Evolutionary conservation across 2,888 invertebrate species (phyloP).

Genomic region (Drosophila robusta): DNA sequence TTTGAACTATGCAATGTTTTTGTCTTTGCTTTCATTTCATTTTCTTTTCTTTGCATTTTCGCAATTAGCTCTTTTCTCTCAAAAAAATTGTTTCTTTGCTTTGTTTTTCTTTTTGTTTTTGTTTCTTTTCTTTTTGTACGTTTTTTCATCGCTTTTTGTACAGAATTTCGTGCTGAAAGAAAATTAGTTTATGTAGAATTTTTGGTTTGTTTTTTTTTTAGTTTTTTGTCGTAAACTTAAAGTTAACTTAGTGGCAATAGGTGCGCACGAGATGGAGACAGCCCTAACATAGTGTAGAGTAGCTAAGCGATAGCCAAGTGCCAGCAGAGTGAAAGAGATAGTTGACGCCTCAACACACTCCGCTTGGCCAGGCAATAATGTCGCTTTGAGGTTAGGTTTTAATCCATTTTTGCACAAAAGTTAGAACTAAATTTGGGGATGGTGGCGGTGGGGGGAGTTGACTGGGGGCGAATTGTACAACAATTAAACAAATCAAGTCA

Average conservation of each 20-base stretch:
- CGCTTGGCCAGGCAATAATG: not conserved
- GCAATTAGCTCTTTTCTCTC: slow-evolving; percentile 21
- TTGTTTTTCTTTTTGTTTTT: slow-evolving; percentile 21
- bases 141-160: slow-evolving; percentile 66
- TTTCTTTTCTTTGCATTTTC: slow-evolving; percentile 4
- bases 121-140: slow-evolving; percentile 40
- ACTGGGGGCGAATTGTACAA: slow-evolving; percentile 13
- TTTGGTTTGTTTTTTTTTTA: slow-evolving; percentile 25
- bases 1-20: slow-evolving; percentile 33
- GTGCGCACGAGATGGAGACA: slow-evolving; percentile 21
- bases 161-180: slow-evolving; percentile 72
- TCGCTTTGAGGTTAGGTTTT: slow-evolving; percentile 2
- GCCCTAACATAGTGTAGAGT: slow-evolving; percentile 35
- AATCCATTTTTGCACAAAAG: not conserved
- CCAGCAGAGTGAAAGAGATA: slow-evolving; percentile 35
- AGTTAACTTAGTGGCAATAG: slow-evolving; percentile 45
- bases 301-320: slow-evolving; percentile 29
- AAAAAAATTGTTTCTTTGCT: slow-evolving; percentile 30
- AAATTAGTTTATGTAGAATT: slow-evolving; percentile 46
- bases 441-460: not conserved
- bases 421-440: not conserved
- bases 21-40: slow-evolving; percentile 22
- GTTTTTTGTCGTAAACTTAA: slow-evolving; percentile 35
- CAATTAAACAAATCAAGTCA: slow-evolving; percentile 23
- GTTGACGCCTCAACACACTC: not conserved